Evolutionary conservation across 2,113 vertebrate genomes (phyloP).

Genomic region (Charina bottae): DNA sequence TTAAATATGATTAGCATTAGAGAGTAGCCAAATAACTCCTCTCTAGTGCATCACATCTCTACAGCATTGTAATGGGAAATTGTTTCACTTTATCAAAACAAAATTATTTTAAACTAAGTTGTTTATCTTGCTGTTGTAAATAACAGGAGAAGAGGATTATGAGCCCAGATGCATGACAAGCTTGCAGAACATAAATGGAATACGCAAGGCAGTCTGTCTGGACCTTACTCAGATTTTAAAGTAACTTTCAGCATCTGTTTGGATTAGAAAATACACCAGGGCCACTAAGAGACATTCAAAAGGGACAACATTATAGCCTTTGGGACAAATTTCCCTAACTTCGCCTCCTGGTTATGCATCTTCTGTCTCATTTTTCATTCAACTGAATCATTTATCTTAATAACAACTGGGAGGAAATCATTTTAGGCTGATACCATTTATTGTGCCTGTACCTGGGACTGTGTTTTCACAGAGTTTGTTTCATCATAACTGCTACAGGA

Average conservation of each 20-base stretch:
- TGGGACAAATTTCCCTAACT: background rate
- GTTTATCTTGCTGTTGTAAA: conserved; percentile 18
- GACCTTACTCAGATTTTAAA: background rate
- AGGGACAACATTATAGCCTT: background rate
- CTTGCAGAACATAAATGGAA: background rate
- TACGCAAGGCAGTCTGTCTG: background rate
- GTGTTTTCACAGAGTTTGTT: background rate
- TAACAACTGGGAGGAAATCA: background rate
- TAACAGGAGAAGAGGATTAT: conserved; percentile 16
- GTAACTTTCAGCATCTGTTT: background rate
- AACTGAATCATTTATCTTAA: background rate
- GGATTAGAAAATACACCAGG: background rate
- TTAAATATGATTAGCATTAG: background rate
- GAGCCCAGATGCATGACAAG: background rate
- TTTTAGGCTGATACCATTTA: background rate
- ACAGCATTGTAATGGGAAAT: conserved; percentile 8
- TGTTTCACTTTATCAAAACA: conserved; percentile 20
- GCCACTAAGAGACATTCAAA: background rate
- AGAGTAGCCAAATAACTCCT: background rate
- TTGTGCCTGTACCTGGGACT: background rate
- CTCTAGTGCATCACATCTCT: background rate
- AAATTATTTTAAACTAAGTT: conserved; percentile 7
- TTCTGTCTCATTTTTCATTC: background rate
- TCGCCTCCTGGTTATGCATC: background rate
- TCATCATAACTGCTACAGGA: background rate